Conservation (phyloP, 2,113 vertebrate genomes). For the Ailurus styani region DNA sequence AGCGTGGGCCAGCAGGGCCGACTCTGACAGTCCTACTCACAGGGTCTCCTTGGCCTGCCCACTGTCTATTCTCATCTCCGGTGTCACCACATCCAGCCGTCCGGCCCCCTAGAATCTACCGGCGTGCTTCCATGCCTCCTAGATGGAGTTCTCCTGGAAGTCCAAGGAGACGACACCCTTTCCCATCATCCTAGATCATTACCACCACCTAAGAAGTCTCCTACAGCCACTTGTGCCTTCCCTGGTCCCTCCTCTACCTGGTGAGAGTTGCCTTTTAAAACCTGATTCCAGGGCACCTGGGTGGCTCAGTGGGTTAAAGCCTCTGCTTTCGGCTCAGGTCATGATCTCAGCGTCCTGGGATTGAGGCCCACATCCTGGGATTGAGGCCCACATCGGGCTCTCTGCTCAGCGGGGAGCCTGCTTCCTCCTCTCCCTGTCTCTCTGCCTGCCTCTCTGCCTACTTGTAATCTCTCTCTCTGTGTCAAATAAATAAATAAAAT, state of each 20-base stretch:
- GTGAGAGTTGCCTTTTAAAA: not conserved
- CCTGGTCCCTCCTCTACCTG: not conserved
- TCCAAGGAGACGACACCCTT: not conserved
- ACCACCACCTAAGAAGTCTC: not conserved
- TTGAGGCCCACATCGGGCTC: no score
- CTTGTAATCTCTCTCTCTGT: no score
- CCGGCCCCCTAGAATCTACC: not conserved
- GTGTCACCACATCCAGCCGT: not conserved
- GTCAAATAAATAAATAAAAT: no score
- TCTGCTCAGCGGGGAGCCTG: no score
- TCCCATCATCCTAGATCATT: not conserved
- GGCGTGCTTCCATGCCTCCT: not conserved
- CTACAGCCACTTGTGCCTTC: not conserved
- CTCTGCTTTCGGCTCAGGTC: no score
- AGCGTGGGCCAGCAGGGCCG: not conserved
- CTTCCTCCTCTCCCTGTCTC: no score
- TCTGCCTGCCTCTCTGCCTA: no score
- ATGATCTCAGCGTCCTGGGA: no score
- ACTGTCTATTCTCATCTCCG: not conserved
- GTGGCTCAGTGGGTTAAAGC: no score
- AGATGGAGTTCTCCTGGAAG: not conserved
- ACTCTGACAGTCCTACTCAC: fast-evolving
- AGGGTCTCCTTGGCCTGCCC: not conserved
- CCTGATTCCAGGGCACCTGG: not conserved
- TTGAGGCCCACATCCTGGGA: no score